Evolutionary conservation across 1,140 invertebrate genomes (phyloP).

Genomic region (Druon quercuslanigerum): DNA sequence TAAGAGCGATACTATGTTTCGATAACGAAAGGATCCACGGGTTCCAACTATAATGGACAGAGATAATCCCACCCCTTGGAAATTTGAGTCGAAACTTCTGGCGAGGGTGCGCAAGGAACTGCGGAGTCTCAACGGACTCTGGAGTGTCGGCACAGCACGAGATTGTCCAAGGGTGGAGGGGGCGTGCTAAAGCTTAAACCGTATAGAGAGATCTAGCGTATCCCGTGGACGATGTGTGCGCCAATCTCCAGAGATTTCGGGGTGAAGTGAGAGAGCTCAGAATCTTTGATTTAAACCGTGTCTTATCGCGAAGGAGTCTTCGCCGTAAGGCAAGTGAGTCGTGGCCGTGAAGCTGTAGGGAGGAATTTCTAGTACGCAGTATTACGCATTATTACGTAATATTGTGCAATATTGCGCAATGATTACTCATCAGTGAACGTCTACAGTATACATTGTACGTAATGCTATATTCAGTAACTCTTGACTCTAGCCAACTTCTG

Average conservation of each 20-base stretch:
- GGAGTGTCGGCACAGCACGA: not conserved
- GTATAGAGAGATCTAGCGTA: not conserved
- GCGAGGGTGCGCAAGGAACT: not conserved
- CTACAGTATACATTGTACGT: no score
- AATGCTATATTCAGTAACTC: no score
- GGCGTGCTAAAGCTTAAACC: not conserved
- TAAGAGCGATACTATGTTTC: constrained; percentile 36
- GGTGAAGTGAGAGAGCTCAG: constrained; percentile 41
- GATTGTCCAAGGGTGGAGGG: not conserved
- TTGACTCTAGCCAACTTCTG: no score
- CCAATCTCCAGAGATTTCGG: constrained; percentile 33
- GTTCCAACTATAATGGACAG: constrained; percentile 4
- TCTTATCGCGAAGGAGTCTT: constrained; percentile 59
- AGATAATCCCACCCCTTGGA: constrained; percentile 7
- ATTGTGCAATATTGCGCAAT: no score
- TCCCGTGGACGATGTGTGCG: constrained; percentile 29
- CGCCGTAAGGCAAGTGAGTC: constrained; percentile 48
- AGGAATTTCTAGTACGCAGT: no score
- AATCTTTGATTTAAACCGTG: constrained; percentile 60
- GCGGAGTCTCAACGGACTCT: constrained; percentile 7
- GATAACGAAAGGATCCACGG: constrained; percentile 24
- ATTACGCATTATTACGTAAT: no score
- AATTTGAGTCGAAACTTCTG: constrained; percentile 1
- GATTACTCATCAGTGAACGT: no score
- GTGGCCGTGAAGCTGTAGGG: no score